phyloP scores from a whole-genome alignment of 1,140 invertebrate species.

The Brachystomella parvula region DNA sequence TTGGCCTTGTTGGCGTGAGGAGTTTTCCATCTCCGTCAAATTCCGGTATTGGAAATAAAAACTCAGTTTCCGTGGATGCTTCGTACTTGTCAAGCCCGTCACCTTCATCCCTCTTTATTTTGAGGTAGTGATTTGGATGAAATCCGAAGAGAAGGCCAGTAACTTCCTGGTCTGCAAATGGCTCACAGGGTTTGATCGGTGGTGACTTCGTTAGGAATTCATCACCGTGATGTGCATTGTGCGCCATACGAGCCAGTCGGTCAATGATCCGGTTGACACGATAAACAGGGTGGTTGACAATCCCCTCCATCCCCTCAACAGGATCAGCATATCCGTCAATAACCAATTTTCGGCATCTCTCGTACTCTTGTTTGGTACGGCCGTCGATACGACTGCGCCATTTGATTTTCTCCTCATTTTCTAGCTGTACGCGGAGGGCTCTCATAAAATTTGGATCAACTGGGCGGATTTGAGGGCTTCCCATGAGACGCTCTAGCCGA shows the following conservation, averaged over 20 bases:
- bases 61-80: no score
- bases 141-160: background rate
- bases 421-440: background rate
- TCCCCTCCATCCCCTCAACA: background rate
- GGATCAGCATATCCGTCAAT: background rate
- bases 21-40: no score
- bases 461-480: background rate
- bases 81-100: no score
- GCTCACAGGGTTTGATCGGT: background rate
- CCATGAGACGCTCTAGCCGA: constrained; percentile 4
- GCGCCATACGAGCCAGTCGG: background rate
- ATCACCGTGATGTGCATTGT: background rate
- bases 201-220: background rate
- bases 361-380: background rate
- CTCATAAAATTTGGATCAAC: background rate
- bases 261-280: constrained; percentile 2
- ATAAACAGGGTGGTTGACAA: background rate
- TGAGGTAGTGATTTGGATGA: background rate
- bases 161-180: background rate
- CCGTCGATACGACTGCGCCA: background rate
- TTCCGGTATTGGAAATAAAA: no score
- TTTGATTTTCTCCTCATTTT: background rate
- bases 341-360: background rate
- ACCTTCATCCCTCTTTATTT: background rate
- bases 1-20: no score